These are phyloP conservation scores for Poecilobothrus nobilitatus DNA, from an alignment of 2,888 invertebrate genomes.

Conservation along the genomic window DNA sequence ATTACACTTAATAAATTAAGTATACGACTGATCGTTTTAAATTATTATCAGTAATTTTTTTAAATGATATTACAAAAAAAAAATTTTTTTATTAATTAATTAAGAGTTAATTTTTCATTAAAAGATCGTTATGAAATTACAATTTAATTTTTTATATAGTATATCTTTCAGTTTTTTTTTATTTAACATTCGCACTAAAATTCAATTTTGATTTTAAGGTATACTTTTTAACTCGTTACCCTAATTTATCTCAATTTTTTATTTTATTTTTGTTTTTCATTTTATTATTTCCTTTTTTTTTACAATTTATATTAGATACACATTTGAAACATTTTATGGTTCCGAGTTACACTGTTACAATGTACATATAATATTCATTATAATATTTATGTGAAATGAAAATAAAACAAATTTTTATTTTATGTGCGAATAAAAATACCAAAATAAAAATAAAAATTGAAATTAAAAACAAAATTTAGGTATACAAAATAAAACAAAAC, in stretches of 20 bases:
- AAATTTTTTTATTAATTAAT: background rate
- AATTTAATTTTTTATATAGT: too few relatives aligned
- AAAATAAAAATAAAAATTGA: background rate
- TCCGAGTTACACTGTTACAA: background rate
- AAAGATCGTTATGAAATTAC: background rate
- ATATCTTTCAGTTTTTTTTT: too few relatives aligned
- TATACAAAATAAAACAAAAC: background rate
- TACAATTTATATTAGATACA: background rate
- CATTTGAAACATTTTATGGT: background rate
- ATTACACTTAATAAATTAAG: too few relatives aligned
- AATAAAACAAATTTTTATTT: background rate
- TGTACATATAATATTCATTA: background rate
- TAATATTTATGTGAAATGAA: background rate
- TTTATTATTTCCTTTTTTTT: background rate
- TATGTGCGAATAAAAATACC: constrained; percentile 4
- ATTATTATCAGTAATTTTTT: too few relatives aligned
- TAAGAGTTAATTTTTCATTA: background rate
- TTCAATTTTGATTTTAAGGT: background rate
- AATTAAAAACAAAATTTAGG: background rate
- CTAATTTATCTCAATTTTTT: background rate
- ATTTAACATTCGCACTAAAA: background rate
- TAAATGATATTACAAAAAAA: too few relatives aligned
- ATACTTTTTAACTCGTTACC: background rate
- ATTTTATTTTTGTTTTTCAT: background rate
- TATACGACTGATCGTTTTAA: too few relatives aligned